These are phyloP conservation scores for Cephus sareptanus DNA, from an alignment of 2,888 invertebrate species.

Conservation along the genomic window DNA sequence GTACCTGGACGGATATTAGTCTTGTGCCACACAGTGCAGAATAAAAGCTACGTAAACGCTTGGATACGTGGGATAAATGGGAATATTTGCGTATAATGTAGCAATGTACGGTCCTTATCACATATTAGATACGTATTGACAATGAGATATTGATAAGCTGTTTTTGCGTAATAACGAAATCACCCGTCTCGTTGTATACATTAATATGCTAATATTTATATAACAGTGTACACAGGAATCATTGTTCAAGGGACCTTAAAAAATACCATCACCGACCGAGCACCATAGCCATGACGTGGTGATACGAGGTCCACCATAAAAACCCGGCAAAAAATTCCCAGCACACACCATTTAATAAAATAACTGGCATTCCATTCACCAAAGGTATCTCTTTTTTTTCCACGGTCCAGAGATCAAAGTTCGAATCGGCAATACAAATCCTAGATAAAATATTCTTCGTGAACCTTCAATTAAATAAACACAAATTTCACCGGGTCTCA, in stretches of 20 bases:
- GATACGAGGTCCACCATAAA: slow-evolving; percentile 17
- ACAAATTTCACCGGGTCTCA: not conserved
- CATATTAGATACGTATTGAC: not conserved
- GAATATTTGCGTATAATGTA: not conserved
- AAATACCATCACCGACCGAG: slow-evolving; percentile 43
- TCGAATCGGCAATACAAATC: not conserved
- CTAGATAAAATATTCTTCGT: not conserved
- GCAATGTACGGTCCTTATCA: not conserved
- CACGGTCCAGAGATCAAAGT: not conserved
- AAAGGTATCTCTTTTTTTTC: slow-evolving; percentile 27
- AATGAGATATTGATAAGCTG: not conserved
- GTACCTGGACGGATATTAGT: slow-evolving; percentile 21
- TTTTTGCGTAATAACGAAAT: not conserved
- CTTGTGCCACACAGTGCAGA: slow-evolving; percentile 32
- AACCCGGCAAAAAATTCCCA: slow-evolving; percentile 38
- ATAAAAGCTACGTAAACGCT: slow-evolving; percentile 30
- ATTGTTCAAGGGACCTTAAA: not conserved
- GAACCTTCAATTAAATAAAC: not conserved
- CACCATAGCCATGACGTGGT: slow-evolving; percentile 29
- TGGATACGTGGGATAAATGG: not conserved
- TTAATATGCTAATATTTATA: not conserved
- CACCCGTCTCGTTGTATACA: not conserved
- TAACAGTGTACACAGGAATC: not conserved
- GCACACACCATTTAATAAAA: slow-evolving; percentile 37
- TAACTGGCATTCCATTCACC: slow-evolving; percentile 50